Percentiles rank a stretch among this genome's conserved stretches.
Conservation (phyloP, 2,888 invertebrate species). For the Petrophora chlorosata region DNA sequence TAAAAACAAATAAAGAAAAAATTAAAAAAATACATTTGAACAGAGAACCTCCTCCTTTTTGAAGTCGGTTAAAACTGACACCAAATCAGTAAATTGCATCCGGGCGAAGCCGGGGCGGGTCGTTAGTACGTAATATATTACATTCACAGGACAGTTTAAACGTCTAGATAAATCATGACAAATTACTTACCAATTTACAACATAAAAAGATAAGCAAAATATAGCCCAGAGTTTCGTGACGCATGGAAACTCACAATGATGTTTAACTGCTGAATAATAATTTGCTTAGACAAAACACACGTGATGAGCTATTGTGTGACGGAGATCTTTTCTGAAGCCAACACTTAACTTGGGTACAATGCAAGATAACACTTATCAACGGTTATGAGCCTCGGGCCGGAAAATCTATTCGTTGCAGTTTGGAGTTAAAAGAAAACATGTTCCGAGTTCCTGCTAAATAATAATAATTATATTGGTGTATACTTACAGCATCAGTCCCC, state of each 20-base stretch:
- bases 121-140: no score
- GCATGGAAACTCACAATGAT: slow-evolving; percentile 49
- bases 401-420: slow-evolving; percentile 9
- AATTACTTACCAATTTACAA: slow-evolving; percentile 65
- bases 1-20: no score
- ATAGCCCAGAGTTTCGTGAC: slow-evolving; percentile 51
- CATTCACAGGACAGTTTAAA: slow-evolving; percentile 50
- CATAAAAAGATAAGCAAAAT: slow-evolving; percentile 62
- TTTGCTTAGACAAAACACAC: slow-evolving; percentile 17
- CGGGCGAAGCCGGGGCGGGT: no score
- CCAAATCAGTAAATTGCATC: no score
- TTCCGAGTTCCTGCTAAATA: no score
- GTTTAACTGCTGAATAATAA: slow-evolving; percentile 41
- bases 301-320: slow-evolving; percentile 22
- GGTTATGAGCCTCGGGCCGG: neutral
- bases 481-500: no score
- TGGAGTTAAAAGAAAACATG: no score
- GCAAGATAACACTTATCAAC: slow-evolving; percentile 9
- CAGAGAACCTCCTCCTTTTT: no score
- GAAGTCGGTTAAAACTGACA: no score
- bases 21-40: no score
- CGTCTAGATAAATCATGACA: slow-evolving; percentile 71
- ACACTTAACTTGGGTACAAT: slow-evolving; percentile 1
- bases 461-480: no score
- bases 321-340: slow-evolving; percentile 10